phyloP scores from a whole-genome alignment of 2,113 vertebrate genomes.

The Callithrix jacchus region DNA sequence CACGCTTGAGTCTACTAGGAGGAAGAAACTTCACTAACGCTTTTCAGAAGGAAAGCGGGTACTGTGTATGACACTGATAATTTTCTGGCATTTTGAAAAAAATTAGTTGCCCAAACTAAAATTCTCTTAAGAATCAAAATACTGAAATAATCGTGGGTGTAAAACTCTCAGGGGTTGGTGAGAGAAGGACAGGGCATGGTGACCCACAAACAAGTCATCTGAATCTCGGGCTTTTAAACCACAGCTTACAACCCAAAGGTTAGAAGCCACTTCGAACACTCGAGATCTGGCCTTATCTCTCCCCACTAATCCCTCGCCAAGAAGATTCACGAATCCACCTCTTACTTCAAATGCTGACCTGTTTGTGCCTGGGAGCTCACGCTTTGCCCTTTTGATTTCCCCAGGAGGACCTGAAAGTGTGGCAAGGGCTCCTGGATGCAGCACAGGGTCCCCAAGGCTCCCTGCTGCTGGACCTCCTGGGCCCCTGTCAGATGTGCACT shows the following conservation, averaged over 20 bases:
- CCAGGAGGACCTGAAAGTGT: not conserved
- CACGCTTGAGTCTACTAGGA: too few species aligned
- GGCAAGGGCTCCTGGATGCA: not conserved
- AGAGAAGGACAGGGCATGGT: not conserved
- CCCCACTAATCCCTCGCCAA: not conserved
- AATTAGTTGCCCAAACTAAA: not conserved
- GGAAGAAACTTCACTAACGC: not conserved
- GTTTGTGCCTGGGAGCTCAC: not conserved
- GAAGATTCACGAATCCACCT: not conserved
- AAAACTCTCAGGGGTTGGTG: not conserved
- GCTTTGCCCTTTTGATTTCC: not conserved
- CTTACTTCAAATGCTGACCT: not conserved
- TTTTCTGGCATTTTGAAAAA: not conserved
- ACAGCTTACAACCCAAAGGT: not conserved
- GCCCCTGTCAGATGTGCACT: not conserved
- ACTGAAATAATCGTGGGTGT: not conserved
- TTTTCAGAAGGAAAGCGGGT: not conserved
- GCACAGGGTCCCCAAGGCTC: not conserved
- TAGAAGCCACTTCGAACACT: not conserved
- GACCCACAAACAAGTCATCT: not conserved
- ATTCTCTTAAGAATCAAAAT: not conserved
- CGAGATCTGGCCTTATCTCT: not conserved
- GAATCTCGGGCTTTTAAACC: not conserved
- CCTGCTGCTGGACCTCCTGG: not conserved
- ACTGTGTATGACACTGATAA: not conserved